phyloP scores from a whole-genome alignment of 2,888 invertebrate genomes.

The Euzetes globulus region DNA sequence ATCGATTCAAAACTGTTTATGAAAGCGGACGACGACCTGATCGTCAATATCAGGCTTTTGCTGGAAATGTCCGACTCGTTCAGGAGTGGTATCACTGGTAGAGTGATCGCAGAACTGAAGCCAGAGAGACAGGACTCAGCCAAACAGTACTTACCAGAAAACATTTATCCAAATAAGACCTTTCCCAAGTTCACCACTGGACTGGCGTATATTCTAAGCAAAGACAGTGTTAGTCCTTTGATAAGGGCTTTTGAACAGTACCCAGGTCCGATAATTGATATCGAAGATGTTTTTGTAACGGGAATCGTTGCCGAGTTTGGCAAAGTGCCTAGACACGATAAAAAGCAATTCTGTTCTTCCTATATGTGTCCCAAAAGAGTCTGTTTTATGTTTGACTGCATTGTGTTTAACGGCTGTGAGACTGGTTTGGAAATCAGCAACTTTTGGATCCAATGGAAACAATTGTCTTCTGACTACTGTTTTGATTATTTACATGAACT shows the following conservation, averaged over 20 bases:
- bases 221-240: neutral
- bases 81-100: neutral
- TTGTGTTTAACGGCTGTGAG: neutral
- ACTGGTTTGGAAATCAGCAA: neutral
- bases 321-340: neutral
- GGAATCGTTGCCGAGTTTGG: neutral
- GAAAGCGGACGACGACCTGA: neutral
- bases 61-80: neutral
- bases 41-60: neutral
- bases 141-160: neutral
- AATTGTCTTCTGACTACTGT: neutral
- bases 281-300: neutral
- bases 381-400: constrained; percentile 9
- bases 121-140: neutral
- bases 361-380: neutral
- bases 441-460: neutral
- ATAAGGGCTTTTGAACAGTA: neutral
- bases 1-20: neutral
- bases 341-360: neutral
- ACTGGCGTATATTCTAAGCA: neutral
- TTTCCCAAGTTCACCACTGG: neutral
- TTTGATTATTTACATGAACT: neutral
- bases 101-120: neutral
- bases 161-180: neutral
- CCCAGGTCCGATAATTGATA: neutral